phyloP scores from a whole-genome alignment of 92 coral and sea anemone species.

The Heliopora coerulea region DNA sequence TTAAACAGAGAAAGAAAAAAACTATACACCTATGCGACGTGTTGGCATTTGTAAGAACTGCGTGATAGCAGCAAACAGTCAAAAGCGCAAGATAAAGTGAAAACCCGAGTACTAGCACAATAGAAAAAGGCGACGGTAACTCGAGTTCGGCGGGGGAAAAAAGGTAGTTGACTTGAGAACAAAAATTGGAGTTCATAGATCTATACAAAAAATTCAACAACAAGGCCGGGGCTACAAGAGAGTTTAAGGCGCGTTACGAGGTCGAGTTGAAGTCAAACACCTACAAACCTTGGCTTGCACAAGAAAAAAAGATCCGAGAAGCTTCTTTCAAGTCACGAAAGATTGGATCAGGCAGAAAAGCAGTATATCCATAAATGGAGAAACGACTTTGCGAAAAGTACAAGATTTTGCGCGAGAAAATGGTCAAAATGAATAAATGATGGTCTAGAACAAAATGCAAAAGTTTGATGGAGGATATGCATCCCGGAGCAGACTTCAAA shows the following conservation, averaged over 20 bases:
- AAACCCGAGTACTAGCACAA: no score
- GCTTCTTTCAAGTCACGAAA: conserved; percentile 38
- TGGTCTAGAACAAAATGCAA: conserved; percentile 48
- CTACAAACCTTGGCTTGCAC: conserved; percentile 47
- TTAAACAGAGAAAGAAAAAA: no score
- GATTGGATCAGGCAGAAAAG: conserved; percentile 40
- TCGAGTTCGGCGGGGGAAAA: neutral
- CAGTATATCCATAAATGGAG: conserved; percentile 50
- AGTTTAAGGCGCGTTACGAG: conserved; percentile 40
- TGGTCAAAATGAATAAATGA: conserved; percentile 29
- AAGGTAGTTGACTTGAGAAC: conserved; percentile 43
- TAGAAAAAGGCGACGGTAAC: no score
- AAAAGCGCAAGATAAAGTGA: no score
- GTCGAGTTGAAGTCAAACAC: conserved; percentile 42
- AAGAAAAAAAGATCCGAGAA: conserved; percentile 37
- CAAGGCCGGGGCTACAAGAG: conserved; percentile 30
- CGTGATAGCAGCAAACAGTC: no score
- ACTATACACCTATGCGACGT: no score
- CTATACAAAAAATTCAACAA: conserved; percentile 26
- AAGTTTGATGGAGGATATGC: conserved; percentile 51
- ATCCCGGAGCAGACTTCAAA: conserved; percentile 59
- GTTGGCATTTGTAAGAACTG: no score
- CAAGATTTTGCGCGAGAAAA: conserved; percentile 38
- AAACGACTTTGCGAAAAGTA: conserved; percentile 38
- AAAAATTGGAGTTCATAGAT: conserved; percentile 46